Conservation (phyloP, 2,888 invertebrate species). For the Myopa testacea region DNA sequence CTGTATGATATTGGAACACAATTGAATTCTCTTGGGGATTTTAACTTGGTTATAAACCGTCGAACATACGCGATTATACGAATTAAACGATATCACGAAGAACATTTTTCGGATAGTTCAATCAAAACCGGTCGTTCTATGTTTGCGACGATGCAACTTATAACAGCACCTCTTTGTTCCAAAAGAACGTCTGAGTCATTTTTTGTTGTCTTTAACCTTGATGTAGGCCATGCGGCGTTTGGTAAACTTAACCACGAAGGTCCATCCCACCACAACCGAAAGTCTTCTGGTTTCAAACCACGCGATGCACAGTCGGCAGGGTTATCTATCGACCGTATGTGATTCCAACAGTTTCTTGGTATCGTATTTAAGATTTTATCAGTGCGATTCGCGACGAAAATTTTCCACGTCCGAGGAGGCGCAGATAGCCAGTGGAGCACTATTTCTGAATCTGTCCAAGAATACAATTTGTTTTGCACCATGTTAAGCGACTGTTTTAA, state of each 20-base stretch:
- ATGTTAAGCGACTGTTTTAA: not conserved
- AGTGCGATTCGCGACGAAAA: constrained; percentile 49
- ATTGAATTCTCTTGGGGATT: not conserved
- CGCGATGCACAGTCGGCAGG: constrained; percentile 51
- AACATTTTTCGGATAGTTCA: constrained; percentile 6
- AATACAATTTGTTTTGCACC: constrained; percentile 29
- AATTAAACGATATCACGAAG: too few relatives aligned
- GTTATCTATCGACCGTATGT: constrained; percentile 46
- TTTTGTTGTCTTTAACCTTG: not conserved
- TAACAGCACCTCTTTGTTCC: not conserved
- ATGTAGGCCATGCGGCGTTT: constrained; percentile 8
- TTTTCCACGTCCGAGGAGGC: constrained; percentile 48
- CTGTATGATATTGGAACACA: not conserved
- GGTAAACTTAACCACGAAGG: constrained; percentile 7
- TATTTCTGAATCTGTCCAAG: constrained; percentile 45
- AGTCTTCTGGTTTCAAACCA: constrained; percentile 34
- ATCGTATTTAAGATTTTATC: constrained; percentile 39
- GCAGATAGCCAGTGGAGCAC: constrained; percentile 50
- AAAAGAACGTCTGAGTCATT: not conserved
- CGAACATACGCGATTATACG: constrained; percentile 23
- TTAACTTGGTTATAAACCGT: constrained; percentile 31
- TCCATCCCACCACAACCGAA: constrained; percentile 12
- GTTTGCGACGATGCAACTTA: not conserved
- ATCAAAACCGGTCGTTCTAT: not conserved
- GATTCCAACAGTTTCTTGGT: constrained; percentile 42